phyloP scores from a whole-genome alignment of 2,797 vertebrate species.

The Lepus oiostolus region DNA sequence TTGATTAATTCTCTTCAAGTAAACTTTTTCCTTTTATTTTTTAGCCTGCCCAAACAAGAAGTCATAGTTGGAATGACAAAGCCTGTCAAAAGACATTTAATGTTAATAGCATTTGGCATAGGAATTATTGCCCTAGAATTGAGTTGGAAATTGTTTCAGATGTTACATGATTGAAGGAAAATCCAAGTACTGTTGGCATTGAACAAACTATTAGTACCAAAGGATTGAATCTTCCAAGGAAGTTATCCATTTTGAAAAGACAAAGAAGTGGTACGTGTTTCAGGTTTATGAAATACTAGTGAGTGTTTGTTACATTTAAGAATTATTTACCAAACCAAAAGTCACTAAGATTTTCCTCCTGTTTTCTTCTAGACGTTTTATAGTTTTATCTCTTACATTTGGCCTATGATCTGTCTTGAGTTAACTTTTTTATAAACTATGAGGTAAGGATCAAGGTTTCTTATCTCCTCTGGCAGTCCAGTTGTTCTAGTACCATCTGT shows the following conservation, averaged over 20 bases:
- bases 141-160: slow-evolving; percentile 37
- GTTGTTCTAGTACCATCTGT: background rate
- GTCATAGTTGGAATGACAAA: slow-evolving; percentile 90
- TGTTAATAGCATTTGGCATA: slow-evolving; percentile 93
- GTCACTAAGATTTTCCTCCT: no score
- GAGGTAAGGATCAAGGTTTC: background rate
- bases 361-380: background rate
- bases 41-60: slow-evolving; percentile 89
- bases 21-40: background rate
- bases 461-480: background rate
- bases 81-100: slow-evolving; percentile 33
- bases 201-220: slow-evolving; percentile 89
- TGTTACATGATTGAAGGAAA: slow-evolving; percentile 81
- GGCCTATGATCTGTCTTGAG: background rate
- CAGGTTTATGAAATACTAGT: background rate
- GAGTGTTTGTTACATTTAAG: no score
- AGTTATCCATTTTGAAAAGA: slow-evolving; percentile 91
- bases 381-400: background rate
- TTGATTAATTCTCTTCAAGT: slow-evolving; percentile 34
- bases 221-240: slow-evolving; percentile 89
- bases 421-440: background rate
- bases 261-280: slow-evolving; percentile 91
- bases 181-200: slow-evolving; percentile 89
- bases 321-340: no score
- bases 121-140: slow-evolving; percentile 82